phyloP scores from a whole-genome alignment of 2,797 vertebrate species.

The Smutsia temminckii region DNA sequence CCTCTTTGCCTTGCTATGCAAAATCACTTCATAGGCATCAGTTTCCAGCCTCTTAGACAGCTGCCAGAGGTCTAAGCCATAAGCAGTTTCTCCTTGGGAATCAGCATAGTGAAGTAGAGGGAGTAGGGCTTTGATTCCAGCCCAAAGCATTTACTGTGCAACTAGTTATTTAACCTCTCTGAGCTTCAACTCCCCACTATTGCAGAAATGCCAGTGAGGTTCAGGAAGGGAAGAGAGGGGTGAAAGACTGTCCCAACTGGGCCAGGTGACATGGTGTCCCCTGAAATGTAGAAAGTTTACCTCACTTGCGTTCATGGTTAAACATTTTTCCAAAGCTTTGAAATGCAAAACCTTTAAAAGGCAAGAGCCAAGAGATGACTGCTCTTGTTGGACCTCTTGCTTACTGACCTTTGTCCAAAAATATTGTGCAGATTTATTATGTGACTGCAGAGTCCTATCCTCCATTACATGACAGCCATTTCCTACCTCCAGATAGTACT shows the following conservation, averaged over 20 bases:
- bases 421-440: neutral
- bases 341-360: neutral
- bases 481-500: neutral
- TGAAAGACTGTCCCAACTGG: neutral
- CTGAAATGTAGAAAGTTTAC: neutral
- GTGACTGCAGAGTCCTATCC: neutral
- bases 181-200: neutral
- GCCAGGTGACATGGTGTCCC: neutral
- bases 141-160: neutral
- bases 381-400: neutral
- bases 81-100: neutral
- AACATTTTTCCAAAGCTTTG: neutral
- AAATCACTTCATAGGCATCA: neutral
- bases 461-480: neutral
- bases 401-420: neutral
- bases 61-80: neutral
- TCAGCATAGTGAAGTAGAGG: neutral
- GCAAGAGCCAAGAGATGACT: neutral
- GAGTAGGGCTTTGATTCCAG: neutral
- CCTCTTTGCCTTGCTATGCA: neutral
- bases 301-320: neutral
- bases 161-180: neutral
- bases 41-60: neutral
- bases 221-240: neutral
- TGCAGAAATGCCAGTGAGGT: neutral